Conservation (phyloP, 2,888 invertebrate genomes). For the Temnothorax unifasciatus region DNA sequence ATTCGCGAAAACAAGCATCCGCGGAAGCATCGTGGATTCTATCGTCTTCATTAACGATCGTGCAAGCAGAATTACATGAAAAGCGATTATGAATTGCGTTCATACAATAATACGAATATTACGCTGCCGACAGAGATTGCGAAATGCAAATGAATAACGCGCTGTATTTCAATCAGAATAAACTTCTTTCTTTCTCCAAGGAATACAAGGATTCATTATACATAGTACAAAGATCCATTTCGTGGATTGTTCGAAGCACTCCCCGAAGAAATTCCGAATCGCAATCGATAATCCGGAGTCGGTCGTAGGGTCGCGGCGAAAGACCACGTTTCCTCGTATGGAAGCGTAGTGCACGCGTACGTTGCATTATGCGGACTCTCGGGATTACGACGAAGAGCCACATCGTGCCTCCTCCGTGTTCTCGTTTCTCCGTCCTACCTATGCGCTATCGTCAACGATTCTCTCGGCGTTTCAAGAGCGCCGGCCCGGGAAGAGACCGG, state of each 20-base stretch:
- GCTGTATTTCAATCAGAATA: neutral
- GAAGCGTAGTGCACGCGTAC: constrained; percentile 17
- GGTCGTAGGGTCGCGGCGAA: neutral
- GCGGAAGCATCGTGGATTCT: neutral
- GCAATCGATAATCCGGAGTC: constrained; percentile 38
- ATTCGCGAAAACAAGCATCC: constrained; percentile 18
- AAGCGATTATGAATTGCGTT: constrained; percentile 4
- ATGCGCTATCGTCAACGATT: constrained; percentile 50
- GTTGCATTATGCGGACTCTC: constrained; percentile 51
- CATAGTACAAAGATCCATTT: constrained; percentile 24
- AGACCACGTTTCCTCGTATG: neutral
- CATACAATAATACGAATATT: neutral
- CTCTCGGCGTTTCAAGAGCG: constrained; percentile 53
- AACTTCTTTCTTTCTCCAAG: neutral
- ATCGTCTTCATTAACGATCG: constrained; percentile 2
- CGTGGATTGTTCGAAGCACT: constrained; percentile 2
- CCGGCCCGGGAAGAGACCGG: constrained; percentile 43
- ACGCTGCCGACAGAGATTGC: neutral
- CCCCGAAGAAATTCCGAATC: constrained; percentile 30
- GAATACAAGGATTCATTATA: neutral
- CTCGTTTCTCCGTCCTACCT: constrained; percentile 2
- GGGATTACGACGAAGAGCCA: constrained; percentile 42
- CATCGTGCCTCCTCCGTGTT: constrained; percentile 25
- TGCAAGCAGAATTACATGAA: neutral
- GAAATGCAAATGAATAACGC: neutral